Conservation (phyloP, 2,113 vertebrate species). For the Istiophorus platypterus region DNA sequence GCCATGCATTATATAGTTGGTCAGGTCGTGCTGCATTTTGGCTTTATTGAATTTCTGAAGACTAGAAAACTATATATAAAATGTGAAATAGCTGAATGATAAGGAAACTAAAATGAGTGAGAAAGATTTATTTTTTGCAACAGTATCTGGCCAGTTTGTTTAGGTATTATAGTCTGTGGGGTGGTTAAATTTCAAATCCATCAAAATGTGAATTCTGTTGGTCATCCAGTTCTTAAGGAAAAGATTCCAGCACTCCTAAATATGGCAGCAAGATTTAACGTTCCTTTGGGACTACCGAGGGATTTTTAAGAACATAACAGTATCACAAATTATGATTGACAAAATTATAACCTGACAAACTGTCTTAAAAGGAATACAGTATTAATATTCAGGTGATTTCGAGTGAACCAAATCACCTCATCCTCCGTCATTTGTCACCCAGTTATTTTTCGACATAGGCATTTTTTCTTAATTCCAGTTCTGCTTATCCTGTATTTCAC, state of each 20-base stretch:
- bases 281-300: neutral
- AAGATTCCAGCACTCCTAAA: neutral
- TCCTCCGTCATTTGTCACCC: constrained; percentile 42
- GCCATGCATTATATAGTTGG: neutral
- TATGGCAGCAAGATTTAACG: neutral
- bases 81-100: neutral
- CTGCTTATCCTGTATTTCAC: constrained; percentile 44
- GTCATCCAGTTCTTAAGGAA: neutral
- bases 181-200: neutral
- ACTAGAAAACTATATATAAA: neutral
- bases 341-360: neutral
- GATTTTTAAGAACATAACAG: neutral
- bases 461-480: constrained; percentile 27
- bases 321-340: neutral
- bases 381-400: neutral
- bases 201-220: neutral
- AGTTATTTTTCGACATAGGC: constrained; percentile 57
- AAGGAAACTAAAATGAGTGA: neutral
- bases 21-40: neutral
- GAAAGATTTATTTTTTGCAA: too few species aligned
- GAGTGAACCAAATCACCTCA: too few species aligned
- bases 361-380: neutral
- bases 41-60: neutral
- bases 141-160: too few species aligned
- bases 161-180: too few species aligned